phyloP scores from a whole-genome alignment of 2,797 vertebrate genomes.

The Balearica regulorum region DNA sequence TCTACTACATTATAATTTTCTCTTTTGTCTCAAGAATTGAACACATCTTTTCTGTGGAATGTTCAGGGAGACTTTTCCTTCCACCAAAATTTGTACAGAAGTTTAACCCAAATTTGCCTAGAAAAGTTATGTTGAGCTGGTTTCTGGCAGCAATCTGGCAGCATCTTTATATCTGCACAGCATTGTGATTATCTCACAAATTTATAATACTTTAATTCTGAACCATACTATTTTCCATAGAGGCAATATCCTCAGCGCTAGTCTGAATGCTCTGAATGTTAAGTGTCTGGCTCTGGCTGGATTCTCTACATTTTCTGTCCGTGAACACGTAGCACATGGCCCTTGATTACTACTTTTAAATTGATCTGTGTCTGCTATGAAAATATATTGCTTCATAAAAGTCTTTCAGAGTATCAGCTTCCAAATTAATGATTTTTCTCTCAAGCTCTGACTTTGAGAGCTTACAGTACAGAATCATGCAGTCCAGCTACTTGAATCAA shows the following conservation, averaged over 20 bases:
- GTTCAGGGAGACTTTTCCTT: background rate
- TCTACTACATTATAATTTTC: background rate
- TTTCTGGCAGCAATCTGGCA: background rate
- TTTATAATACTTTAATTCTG: conserved; percentile 15
- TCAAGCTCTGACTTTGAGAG: conserved; percentile 45
- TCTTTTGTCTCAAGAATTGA: background rate
- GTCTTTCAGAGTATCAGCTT: conserved; percentile 51
- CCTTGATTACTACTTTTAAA: conserved; percentile 64
- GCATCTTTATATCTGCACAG: background rate
- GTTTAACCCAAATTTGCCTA: background rate
- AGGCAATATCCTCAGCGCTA: background rate
- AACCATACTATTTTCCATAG: conserved; percentile 12
- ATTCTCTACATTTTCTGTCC: conserved; percentile 27
- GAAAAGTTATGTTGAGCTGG: background rate
- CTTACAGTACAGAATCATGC: background rate
- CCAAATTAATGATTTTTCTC: conserved; percentile 60
- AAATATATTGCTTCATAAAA: conserved; percentile 64
- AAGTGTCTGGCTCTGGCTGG: conserved; percentile 14
- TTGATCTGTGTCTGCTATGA: conserved; percentile 54
- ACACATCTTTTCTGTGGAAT: background rate
- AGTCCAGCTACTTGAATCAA: conserved; percentile 60
- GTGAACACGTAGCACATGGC: conserved; percentile 44
- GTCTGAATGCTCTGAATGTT: conserved; percentile 39
- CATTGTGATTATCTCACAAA: conserved; percentile 20
- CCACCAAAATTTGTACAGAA: background rate